phyloP scores from a whole-genome alignment of 2,888 invertebrate species.

The Noctua comes region DNA sequence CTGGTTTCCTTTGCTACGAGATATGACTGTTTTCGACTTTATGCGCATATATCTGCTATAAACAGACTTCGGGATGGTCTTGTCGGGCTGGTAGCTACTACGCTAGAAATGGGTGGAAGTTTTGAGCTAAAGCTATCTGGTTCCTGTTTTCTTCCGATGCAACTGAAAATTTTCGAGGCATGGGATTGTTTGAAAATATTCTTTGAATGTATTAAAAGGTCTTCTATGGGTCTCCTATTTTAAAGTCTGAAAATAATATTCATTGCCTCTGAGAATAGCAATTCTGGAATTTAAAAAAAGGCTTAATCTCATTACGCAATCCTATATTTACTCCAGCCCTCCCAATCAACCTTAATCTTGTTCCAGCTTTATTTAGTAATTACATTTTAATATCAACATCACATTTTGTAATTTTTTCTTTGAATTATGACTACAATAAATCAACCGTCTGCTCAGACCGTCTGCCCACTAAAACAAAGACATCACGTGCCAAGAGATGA shows the following conservation, averaged over 20 bases:
- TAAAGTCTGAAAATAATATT: background rate
- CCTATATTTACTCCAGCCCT: background rate
- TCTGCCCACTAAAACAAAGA: slow-evolving; percentile 81
- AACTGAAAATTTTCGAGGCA: slow-evolving; percentile 6
- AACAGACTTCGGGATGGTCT: slow-evolving; percentile 45
- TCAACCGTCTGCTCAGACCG: slow-evolving; percentile 70
- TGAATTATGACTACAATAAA: slow-evolving; percentile 68
- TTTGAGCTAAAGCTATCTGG: slow-evolving; percentile 42
- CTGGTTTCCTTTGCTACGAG: slow-evolving; percentile 61
- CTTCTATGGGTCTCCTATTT: background rate
- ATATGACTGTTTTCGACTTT: slow-evolving; percentile 64
- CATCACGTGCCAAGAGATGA: slow-evolving; percentile 89
- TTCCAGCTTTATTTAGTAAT: slow-evolving; percentile 52
- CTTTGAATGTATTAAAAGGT: background rate
- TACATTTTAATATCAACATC: slow-evolving; percentile 62
- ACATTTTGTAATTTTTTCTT: slow-evolving; percentile 55
- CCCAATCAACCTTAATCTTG: slow-evolving; percentile 15
- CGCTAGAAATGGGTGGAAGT: slow-evolving; percentile 32
- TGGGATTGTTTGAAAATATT: background rate
- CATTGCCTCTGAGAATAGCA: background rate
- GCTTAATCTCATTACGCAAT: background rate
- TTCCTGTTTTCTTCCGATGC: slow-evolving; percentile 32
- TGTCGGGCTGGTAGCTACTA: slow-evolving; percentile 23
- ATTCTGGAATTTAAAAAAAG: too few relatives aligned
- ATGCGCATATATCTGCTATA: slow-evolving; percentile 63